phyloP scores from a whole-genome alignment of 2,888 invertebrate genomes.

The Ophion costatus region DNA sequence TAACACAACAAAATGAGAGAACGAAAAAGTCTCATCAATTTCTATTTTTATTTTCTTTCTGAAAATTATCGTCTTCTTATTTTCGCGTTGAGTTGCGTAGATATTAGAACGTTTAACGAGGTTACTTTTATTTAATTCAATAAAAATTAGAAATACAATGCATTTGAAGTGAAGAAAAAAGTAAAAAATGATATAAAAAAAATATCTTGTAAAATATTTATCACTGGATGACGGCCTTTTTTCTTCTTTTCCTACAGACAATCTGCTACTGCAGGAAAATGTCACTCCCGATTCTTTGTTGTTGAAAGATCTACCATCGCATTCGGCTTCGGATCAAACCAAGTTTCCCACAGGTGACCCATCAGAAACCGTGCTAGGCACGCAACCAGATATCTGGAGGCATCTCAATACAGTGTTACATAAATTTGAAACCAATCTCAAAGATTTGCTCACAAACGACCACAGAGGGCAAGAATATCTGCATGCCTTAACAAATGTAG shows the following conservation, averaged over 20 bases:
- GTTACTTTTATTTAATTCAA: conserved; percentile 13
- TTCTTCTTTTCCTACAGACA: conserved; percentile 8
- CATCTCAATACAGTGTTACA: conserved; percentile 10
- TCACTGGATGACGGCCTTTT: no score
- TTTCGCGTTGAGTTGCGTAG: conserved; percentile 7
- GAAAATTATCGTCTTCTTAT: neutral
- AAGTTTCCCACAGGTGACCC: neutral
- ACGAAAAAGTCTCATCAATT: neutral
- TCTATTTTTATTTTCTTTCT: neutral
- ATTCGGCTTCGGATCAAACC: neutral
- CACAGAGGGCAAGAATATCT: conserved; percentile 22
- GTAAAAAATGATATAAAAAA: neutral
- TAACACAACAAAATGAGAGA: neutral
- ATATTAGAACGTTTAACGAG: conserved; percentile 9
- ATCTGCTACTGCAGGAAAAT: conserved; percentile 16
- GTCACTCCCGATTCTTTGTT: neutral
- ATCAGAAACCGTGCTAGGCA: neutral
- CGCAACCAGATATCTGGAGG: neutral
- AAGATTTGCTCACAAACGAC: conserved; percentile 2
- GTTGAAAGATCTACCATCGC: neutral
- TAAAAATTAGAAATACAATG: conserved; percentile 11
- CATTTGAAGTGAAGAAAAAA: neutral
- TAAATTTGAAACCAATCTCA: conserved; percentile 2
- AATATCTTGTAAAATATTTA: neutral
- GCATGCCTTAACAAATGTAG: conserved; percentile 11